phyloP scores from a whole-genome alignment of 2,888 invertebrate genomes.

The Aspidapion aeneum region DNA sequence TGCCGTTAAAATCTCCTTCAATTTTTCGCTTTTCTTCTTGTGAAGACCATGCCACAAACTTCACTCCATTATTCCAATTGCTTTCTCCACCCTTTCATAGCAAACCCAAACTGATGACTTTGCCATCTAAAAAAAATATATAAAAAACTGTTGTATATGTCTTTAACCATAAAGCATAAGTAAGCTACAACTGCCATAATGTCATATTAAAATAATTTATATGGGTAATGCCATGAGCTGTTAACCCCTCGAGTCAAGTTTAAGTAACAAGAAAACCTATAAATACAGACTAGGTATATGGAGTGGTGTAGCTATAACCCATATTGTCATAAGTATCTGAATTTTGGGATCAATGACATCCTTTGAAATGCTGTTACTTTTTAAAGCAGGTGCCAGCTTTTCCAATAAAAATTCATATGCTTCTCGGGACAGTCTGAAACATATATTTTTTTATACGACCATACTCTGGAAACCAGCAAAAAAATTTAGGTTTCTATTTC shows the following conservation, averaged over 20 bases:
- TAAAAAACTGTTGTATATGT: too few species aligned
- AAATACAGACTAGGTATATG: too few species aligned
- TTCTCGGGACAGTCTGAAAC: neutral
- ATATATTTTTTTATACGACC: too few species aligned
- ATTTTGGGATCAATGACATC: neutral
- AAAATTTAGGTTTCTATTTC: too few species aligned
- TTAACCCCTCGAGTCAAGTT: too few species aligned
- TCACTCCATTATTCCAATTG: neutral
- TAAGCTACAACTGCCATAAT: too few species aligned
- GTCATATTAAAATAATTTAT: too few species aligned
- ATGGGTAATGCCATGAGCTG: too few species aligned
- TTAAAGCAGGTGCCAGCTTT: neutral
- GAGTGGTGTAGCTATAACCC: neutral
- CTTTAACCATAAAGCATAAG: too few species aligned
- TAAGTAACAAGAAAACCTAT: too few species aligned
- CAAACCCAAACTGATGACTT: neutral
- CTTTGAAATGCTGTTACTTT: neutral
- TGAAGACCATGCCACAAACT: neutral
- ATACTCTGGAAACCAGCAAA: too few species aligned
- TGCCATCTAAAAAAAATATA: neutral
- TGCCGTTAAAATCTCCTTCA: constrained; percentile 1
- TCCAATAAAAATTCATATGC: neutral
- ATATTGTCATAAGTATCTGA: neutral
- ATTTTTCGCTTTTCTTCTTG: neutral
- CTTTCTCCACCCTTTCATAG: neutral